Evolutionary conservation across 2,888 invertebrate species (phyloP), one percentile per base, ranked within the genome.

Genomic region (Caenorhabditis sp.): DNA sequence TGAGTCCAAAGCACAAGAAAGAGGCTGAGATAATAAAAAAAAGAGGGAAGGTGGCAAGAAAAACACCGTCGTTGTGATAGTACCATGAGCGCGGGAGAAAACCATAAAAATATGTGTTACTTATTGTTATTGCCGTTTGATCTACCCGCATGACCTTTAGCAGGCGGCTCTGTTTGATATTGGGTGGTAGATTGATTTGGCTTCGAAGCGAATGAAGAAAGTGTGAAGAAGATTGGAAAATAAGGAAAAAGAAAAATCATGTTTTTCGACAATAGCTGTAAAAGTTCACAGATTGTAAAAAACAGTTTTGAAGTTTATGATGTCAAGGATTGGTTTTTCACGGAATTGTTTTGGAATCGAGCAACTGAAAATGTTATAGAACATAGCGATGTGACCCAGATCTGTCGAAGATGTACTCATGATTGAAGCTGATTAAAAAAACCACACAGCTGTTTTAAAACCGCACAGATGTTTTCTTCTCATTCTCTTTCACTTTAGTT

Each of bases 81-180:
- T 12, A 56, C 58, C 31, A 16, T 24, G 56, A 26, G 59, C 19
- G 61, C 68, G 7, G 19, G 19, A n/a, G 47, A 77, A 31, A 59
- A 69, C 41, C 38, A 61, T 69, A 69, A 69, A 69, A 61, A 70
- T 63, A 56, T 64, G 41, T 69, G 31, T 56, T 24, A 2, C 41
- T 51, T 19, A 56, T 79, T 79, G 70, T 79, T 70, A 47, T 79
- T 70, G 35, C 24, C 64, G 19, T 79, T 79, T 79, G 44, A 79
- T 79, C 54, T 69, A 51, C 76, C 59, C 47, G 61, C 22, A 19
- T 51, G 66, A 49, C 66, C 47, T 66, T 49, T 66, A 19, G 7
- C 44, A 44, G n/a, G 14, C n/a, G 31, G 31, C 10, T 12, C 38
- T 12, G 2, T 10, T 38, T 12, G 12, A 38, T 38, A 38, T 38